Base-by-base conservation (phyloP, 2,797 vertebrate species). In the Tapirus indicus region DNA sequence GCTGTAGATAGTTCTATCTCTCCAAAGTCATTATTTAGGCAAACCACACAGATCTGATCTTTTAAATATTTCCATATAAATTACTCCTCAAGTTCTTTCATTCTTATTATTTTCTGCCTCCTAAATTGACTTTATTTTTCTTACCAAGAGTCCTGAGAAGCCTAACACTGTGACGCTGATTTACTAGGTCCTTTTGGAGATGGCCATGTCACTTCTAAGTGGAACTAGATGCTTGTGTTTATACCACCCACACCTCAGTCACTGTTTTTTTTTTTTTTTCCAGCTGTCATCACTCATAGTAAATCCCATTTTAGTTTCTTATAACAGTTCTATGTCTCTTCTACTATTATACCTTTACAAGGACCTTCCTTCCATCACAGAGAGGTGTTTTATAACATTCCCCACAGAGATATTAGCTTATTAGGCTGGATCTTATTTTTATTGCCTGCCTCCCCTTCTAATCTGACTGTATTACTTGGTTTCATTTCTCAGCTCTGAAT, bases 331-430 rank as follows among this genome's bases (percentile, higher is more conserved):
- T 71, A 20, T 89, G 84, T 94, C 95, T 96, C 93, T 88, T 92
- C 58, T 77, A 80, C 64, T 58, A 82, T 90, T 94, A 68, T 88
- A 80, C 69, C 62, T 97, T 96, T 91, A 78, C 56, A 82, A 91
- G 95, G 89, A 41, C 95, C 74, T 82, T 94, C 66, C 80, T 97
- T 95, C 93, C 47, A 90, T 96, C 92, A 90, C 60, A 64, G 77
- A 90, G 78, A 96, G 84, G 95, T 94, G 96, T 95, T 97, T 97
- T 96, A 96, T 92, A 95, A 85, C 90, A 78, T 93, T 97, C 72
- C 38, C 92, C 35, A 27, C 87, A 93, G 97, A 97, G 92, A 92
- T 97, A 84, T 93, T 94, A 96, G 95, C 71, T 97, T 95, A 94
- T 64, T 47, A 92, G 94, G 27, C 91, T 95, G 49, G 83, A 49